Evolutionary conservation across 2,888 invertebrate genomes (phyloP).

Genomic region (Aleiodes alternator): DNA sequence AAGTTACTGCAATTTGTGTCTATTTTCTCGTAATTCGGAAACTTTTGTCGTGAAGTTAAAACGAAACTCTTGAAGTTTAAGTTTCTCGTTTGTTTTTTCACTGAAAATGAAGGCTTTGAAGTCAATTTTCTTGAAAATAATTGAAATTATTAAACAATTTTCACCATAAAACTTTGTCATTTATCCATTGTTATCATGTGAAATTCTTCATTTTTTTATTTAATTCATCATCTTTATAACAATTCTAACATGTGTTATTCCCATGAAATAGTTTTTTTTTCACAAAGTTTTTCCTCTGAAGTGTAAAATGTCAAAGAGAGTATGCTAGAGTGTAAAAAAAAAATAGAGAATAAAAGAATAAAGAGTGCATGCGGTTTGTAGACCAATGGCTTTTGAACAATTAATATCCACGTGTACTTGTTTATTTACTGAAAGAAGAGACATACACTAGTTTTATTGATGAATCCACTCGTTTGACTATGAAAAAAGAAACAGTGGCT

Average conservation of each 20-base stretch:
- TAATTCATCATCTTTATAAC: not conserved
- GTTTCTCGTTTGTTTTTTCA: not conserved
- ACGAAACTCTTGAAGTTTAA: not conserved
- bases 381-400: constrained; percentile 5
- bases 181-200: too few species aligned
- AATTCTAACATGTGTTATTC: not conserved
- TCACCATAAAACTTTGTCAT: too few species aligned
- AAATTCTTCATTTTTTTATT: not conserved
- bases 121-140: not conserved
- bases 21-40: too few species aligned
- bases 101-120: not conserved
- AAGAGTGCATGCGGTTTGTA: constrained; percentile 9
- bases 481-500: constrained; percentile 11
- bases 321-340: not conserved
- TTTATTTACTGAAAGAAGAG: not conserved
- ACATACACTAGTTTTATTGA: not conserved
- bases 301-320: not conserved
- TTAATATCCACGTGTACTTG: constrained; percentile 26
- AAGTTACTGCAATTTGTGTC: too few species aligned
- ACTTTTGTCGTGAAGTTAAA: too few species aligned
- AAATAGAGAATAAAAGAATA: not conserved
- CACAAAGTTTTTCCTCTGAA: constrained; percentile 15
- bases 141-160: too few species aligned
- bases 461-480: not conserved
- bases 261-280: not conserved